Base-by-base conservation (phyloP, 2,113 vertebrate genomes). In the Poeciliopsis prolifica region DNA sequence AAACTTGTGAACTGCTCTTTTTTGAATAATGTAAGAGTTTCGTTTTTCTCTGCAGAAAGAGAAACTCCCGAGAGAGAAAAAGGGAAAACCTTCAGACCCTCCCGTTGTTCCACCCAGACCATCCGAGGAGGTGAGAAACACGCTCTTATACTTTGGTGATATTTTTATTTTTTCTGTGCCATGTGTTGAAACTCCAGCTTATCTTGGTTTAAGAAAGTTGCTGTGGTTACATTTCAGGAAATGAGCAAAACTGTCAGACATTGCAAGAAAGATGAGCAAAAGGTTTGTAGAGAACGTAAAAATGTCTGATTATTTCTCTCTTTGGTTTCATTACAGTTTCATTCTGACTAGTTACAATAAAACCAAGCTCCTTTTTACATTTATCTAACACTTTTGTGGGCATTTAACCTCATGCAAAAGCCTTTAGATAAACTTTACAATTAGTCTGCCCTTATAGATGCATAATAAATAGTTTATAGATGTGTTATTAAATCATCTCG, bases 171-270 rank as follows among this genome's bases (percentile, higher is more conserved):
- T 62, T n/a, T 5, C 51, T 26, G 2, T 60, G 31, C 15, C 71
- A 30, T 51, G n/a, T 74, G 14, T 81, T 28, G 3, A 42, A 24
- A 12, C 30, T 37, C 26, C 14, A 61, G 62, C 33, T 26, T 75
- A 12, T 58, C 3, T 48, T 40, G 58, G 24, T 66, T 72, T 8
- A 72, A 58, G 28, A 28, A 68, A 51, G 40, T 33, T 64, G 13
- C 24, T 78, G 8, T 77, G 54, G 30, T 80, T 72, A 78, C 0
- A 66, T 86, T 86, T 62, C 65, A 89, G 89, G 86, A 89, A 58
- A 60, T 84, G 61, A 85, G 65, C 58, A 68, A 15, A 83, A 15
- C 35, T 66, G 19, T 3, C 2, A 75, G 31, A 74, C 33, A 42
- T 54, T 78, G 82, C 70, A 68, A 66, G 40, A 85, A 75, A 19